phyloP scores from a whole-genome alignment of 2,797 vertebrate genomes.

The Gallirallus australis region DNA sequence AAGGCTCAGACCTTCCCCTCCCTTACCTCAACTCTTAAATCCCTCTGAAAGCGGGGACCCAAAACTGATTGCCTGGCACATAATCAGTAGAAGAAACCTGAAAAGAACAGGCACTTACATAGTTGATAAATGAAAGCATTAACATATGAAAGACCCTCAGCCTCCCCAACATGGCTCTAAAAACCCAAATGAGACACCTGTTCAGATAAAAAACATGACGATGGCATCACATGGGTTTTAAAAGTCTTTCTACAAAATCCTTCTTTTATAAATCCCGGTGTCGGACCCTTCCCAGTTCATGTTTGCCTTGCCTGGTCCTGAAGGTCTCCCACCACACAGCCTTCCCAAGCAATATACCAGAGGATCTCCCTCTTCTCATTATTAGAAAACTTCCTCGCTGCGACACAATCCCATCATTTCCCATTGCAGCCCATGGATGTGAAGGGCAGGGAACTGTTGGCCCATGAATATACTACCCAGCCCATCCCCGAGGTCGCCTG shows the following conservation, averaged over 20 bases:
- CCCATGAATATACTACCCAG: fast-evolving
- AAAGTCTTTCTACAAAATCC: background rate
- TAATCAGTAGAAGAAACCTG: constrained; percentile 56
- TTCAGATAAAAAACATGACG: background rate
- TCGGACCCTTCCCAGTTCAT: background rate
- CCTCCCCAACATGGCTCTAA: background rate
- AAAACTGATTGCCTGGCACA: constrained; percentile 46
- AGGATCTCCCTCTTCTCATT: background rate
- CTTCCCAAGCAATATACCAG: background rate
- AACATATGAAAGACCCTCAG: constrained; percentile 66
- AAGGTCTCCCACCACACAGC: background rate
- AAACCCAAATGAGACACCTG: constrained; percentile 50
- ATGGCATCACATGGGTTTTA: background rate
- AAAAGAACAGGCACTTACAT: constrained; percentile 47
- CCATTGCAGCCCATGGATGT: fast-evolving
- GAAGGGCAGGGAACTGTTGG: background rate
- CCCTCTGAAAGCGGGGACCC: background rate
- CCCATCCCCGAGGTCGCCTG: background rate
- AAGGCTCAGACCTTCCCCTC: constrained; percentile 6
- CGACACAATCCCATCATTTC: background rate
- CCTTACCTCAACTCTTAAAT: background rate
- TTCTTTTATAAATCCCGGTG: background rate
- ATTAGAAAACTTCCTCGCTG: background rate
- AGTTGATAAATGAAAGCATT: constrained; percentile 59
- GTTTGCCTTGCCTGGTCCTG: background rate